Percentiles rank a stretch among this genome's conserved stretches.
phyloP scores from a whole-genome alignment of 1,140 invertebrate species.

The Magallana ariakensis region DNA sequence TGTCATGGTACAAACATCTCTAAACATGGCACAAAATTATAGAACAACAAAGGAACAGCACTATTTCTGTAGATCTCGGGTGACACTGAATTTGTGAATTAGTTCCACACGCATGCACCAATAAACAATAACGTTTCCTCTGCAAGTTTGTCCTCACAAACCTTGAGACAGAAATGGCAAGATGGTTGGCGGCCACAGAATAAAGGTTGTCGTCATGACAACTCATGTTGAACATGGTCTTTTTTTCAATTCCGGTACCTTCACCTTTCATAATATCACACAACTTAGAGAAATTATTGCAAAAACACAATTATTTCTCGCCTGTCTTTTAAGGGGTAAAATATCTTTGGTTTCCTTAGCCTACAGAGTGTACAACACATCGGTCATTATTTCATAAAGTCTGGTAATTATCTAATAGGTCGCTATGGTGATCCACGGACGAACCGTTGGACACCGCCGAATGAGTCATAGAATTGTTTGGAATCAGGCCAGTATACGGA shows the following conservation, averaged over 20 bases:
- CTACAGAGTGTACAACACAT: not conserved
- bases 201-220: slow-evolving; percentile 3
- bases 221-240: not conserved
- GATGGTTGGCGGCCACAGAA: slow-evolving; percentile 26
- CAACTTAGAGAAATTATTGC: not conserved
- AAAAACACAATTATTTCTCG: not conserved
- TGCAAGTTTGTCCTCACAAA: not conserved
- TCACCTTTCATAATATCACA: slow-evolving; percentile 8
- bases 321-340: slow-evolving; percentile 4
- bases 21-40: slow-evolving; percentile 32
- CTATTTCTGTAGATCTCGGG: slow-evolving; percentile 14
- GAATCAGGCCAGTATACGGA: slow-evolving; percentile 35
- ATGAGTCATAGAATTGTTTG: slow-evolving; percentile 40
- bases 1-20: slow-evolving; percentile 28
- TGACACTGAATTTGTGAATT: slow-evolving; percentile 23
- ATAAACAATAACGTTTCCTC: slow-evolving; percentile 10
- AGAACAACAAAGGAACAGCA: slow-evolving; percentile 31
- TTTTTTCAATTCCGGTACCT: not conserved
- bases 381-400: slow-evolving; percentile 32
- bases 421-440: slow-evolving; percentile 37
- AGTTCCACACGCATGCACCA: slow-evolving; percentile 16
- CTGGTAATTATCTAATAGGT: slow-evolving; percentile 42
- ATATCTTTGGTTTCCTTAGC: slow-evolving; percentile 42
- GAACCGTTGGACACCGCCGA: slow-evolving; percentile 43
- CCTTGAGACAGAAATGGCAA: slow-evolving; percentile 39